Evolutionary conservation across 2,797 vertebrate genomes (phyloP), one percentile per base, ranked within the genome.

Genomic region (Pelodytes ibericus): DNA sequence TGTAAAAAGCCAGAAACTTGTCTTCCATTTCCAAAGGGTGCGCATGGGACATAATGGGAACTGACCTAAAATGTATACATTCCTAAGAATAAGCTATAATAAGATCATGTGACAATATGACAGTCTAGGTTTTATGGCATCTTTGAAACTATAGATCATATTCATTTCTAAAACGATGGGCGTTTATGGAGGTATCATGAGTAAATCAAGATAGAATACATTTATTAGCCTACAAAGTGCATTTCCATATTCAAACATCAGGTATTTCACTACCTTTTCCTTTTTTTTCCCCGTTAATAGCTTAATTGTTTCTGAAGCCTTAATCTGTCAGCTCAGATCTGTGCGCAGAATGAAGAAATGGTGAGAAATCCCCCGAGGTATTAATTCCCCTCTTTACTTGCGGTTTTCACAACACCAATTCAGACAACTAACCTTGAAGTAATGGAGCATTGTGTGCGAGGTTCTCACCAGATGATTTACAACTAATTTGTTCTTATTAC

Each of bases 391-490:
- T 60, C 58, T 60, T 26, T 13, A 27, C 20, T 60, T 60, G 26
- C 58, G 30, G 24, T 60, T 60, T 31, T 60, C 26, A 53, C 26
- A 31, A 60, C 16, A 60, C 58, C 30, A 16, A 53, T 53, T n/a
- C n/a, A 29, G 31, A 26, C 56, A 58, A 31, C 26, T 60, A 60
- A 60, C 58, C 58, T 60, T 60, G 58, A 31, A 60, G 18, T 31
- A 60, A 30, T 60, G 27, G 27, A 60, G 27, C 27, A 31, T 60
- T 1, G 29, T 31, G 4, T n/a, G 58, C 58, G 6, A 31, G 31
- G 58, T n/a, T 60, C 58, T 30, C 29, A 31, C 27, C n/a, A 9
- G 3, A 60, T 30, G 58, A 31, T 31, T 60, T 31, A 5, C 15
- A 30, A n/a, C 18, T 30, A 13, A 60, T 7, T 18, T 30, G 26